phyloP scores from a whole-genome alignment of 1,140 invertebrate species.

The Thaumatotibia leucotreta region DNA sequence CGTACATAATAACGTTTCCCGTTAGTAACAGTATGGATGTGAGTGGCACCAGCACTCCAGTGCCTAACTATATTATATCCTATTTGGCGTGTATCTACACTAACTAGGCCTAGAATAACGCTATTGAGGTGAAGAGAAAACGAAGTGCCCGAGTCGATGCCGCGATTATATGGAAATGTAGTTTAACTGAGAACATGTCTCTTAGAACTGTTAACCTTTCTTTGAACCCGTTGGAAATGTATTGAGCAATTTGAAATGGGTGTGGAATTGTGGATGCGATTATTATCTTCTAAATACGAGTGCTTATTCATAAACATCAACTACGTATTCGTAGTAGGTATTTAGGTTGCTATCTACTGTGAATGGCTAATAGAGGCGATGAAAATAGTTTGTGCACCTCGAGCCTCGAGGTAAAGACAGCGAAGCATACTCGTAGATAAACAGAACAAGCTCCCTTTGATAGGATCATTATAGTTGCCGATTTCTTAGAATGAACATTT shows the following conservation, averaged over 20 bases:
- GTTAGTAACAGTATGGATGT: conserved; percentile 62
- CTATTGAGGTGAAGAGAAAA: conserved; percentile 47
- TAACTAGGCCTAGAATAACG: conserved; percentile 31
- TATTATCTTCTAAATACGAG: no score
- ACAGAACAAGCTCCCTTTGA: no score
- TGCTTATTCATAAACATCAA: no score
- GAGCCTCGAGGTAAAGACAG: no score
- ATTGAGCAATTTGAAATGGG: neutral
- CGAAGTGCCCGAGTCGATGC: conserved; percentile 23
- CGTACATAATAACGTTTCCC: conserved; percentile 43
- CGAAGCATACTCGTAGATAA: no score
- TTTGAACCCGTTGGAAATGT: neutral
- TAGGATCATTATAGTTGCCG: no score
- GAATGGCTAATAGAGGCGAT: no score
- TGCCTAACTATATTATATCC: conserved; percentile 24
- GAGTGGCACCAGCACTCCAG: conserved; percentile 34
- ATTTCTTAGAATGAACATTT: no score
- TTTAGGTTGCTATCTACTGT: no score
- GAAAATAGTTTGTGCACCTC: no score
- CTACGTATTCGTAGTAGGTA: no score
- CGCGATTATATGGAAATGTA: conserved; percentile 25
- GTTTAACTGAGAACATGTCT: neutral
- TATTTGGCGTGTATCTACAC: conserved; percentile 16
- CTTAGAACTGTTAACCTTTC: neutral
- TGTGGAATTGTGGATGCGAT: neutral